Percentiles rank a stretch among this genome's conserved stretches.
phyloP scores from a whole-genome alignment of 2,797 vertebrate genomes.

The Chelon labrosus region DNA sequence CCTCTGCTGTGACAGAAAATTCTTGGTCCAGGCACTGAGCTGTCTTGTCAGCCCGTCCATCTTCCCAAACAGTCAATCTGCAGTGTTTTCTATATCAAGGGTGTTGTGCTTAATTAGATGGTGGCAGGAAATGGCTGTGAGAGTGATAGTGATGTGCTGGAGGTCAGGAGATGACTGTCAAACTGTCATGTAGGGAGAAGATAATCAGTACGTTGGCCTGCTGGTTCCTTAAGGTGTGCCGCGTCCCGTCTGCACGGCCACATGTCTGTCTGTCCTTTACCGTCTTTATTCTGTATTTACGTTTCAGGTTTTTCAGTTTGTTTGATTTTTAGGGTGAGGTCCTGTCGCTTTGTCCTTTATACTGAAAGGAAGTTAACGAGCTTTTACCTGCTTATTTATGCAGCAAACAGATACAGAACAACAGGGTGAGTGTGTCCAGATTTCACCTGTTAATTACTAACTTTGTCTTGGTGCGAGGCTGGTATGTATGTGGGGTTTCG shows the following conservation, averaged over 20 bases:
- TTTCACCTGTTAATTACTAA: too few relatives aligned
- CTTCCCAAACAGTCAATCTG: constrained; percentile 27
- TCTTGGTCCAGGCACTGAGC: constrained; percentile 29
- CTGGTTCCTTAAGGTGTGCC: neutral
- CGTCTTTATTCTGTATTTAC: neutral
- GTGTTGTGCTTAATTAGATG: constrained; percentile 39
- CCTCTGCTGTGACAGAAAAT: constrained; percentile 51
- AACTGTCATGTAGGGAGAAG: constrained; percentile 27
- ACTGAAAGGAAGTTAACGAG: too few relatives aligned
- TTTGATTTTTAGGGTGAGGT: neutral
- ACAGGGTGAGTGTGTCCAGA: too few relatives aligned
- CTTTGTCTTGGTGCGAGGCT: too few relatives aligned
- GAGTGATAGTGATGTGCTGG: neutral
- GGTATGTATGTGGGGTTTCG: too few relatives aligned
- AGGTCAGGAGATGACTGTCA: constrained; percentile 43
- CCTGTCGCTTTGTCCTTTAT: too few relatives aligned
- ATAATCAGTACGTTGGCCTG: constrained; percentile 11
- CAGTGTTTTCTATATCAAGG: constrained; percentile 14
- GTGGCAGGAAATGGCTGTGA: constrained; percentile 16
- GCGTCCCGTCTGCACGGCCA: neutral
- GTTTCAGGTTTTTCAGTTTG: neutral
- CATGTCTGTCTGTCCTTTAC: neutral
- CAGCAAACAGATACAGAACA: too few relatives aligned
- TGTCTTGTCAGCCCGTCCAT: constrained; percentile 39
- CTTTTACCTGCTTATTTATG: too few relatives aligned